These are phyloP conservation scores for Ailuropoda melanoleuca DNA, from an alignment of 2,113 vertebrate species.

Conservation along the genomic window DNA sequence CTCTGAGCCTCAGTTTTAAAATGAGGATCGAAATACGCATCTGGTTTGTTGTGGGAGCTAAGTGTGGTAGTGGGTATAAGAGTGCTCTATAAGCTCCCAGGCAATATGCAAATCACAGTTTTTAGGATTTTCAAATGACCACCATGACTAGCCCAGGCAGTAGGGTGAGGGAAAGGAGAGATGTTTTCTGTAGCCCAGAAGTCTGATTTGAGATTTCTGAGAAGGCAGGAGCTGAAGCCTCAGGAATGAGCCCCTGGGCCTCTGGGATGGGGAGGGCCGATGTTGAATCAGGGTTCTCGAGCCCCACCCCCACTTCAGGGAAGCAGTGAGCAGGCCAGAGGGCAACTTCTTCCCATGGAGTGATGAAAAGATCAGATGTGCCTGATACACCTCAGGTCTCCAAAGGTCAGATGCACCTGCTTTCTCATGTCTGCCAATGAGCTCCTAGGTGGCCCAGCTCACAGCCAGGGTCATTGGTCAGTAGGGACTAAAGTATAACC, in stretches of 20 bases:
- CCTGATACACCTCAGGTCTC: not conserved
- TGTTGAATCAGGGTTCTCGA: not conserved
- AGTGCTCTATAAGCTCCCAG: not conserved
- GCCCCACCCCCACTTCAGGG: not conserved
- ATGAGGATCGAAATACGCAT: not conserved
- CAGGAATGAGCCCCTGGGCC: not conserved
- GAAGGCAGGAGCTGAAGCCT: not conserved
- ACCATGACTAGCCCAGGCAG: not conserved
- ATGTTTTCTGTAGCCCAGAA: not conserved
- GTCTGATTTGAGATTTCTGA: constrained; percentile 28
- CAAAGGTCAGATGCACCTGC: constrained; percentile 23
- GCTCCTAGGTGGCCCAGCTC: not conserved
- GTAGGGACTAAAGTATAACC: constrained; percentile 7
- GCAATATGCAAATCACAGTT: not conserved
- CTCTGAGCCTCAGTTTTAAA: constrained; percentile 16
- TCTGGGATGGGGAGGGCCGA: not conserved
- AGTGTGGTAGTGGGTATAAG: not conserved
- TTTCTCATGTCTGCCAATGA: not conserved
- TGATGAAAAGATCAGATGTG: not conserved
- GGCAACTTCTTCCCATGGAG: not conserved
- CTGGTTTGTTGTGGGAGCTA: not conserved
- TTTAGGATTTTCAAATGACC: not conserved
- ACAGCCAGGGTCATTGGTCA: constrained; percentile 27
- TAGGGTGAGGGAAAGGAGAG: not conserved
- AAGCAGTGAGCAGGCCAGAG: not conserved